Base-by-base conservation (phyloP, 2,888 invertebrate genomes). In the Dynastes grantii region DNA sequence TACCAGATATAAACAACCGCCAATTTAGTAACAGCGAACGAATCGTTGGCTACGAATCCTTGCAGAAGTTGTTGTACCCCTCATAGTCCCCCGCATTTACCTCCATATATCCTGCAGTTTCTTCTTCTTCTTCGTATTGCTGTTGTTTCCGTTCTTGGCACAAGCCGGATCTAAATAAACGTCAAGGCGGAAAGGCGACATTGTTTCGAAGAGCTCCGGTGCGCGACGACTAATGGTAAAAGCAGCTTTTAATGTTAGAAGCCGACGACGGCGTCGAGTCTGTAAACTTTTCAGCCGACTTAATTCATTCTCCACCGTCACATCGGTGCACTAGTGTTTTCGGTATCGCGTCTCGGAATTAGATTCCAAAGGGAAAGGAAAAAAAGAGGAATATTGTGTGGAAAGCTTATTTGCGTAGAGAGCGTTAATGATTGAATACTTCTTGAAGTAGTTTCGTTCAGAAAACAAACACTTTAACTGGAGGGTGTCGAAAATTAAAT, bases 251-350 rank as follows among this genome's bases (percentile, higher is more conserved):
- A 84, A 82, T 81, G 81, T 81, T 83, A 81, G 82, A 82, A 84
- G 84, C 83, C 84, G 84, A 82, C 84, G 79, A 80, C 81, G 84
- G 83, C 84, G 79, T 81, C 81, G 82, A 82, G 84, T 85, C 85
- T 83, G 84, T 83, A 81, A 85, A 85, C 83, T 85, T 85, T 84
- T 84, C 84, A 83, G 81, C 80, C 82, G 82, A 81, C 51, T 82
- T 83, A 84, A 84, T 85, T 85, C 85, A 83, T 84, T 84, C 61
- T 58, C 45, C 45, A 2, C 45, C 45, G 45, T 45, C 45, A 45
- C 8, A 8, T 68, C 49, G 51, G 16, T 49, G 68, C 32, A 8
- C 32, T 51, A 27, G 49, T 49, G 49, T 68, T 68, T 68, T 51
- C 49, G 22, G 68, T 51, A 68, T 45, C 45, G 45, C 45, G 11